phyloP scores from a whole-genome alignment of 1,140 invertebrate species.

The Ceratosolen solmsi region DNA sequence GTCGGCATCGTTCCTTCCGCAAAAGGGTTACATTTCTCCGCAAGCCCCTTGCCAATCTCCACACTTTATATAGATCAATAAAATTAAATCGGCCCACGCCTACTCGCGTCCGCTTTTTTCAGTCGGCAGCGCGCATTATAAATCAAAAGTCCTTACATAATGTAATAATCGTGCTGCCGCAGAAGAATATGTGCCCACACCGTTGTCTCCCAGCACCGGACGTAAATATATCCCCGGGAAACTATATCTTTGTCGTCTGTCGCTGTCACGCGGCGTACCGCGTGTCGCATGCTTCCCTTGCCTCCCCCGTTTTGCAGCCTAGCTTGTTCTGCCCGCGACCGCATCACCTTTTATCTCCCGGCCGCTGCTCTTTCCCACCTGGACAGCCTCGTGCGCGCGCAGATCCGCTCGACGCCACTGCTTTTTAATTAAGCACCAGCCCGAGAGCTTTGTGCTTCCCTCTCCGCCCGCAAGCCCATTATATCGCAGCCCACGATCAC shows the following conservation, averaged over 20 bases:
- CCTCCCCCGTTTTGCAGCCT: too few species aligned
- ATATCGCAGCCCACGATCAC: neutral
- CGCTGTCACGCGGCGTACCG: slow-evolving; percentile 41
- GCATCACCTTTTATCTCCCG: neutral
- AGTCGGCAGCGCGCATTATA: neutral
- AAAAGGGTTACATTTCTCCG: slow-evolving; percentile 18
- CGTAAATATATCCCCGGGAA: slow-evolving; percentile 47
- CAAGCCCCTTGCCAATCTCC: slow-evolving; percentile 24
- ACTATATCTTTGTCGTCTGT: slow-evolving; percentile 57
- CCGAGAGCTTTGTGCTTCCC: neutral
- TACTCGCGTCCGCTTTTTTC: neutral
- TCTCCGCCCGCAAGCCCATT: neutral
- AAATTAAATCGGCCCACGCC: slow-evolving; percentile 45
- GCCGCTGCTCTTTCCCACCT: neutral
- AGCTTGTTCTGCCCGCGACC: too few species aligned
- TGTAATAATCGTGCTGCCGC: slow-evolving; percentile 42
- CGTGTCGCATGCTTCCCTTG: slow-evolving; percentile 28
- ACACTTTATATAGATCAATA: slow-evolving; percentile 46
- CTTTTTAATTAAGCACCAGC: slow-evolving; percentile 3
- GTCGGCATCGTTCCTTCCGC: slow-evolving; percentile 8
- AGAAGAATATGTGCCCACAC: slow-evolving; percentile 39
- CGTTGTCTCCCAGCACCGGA: slow-evolving; percentile 17
- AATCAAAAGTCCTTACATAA: slow-evolving; percentile 47
- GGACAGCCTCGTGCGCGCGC: neutral
- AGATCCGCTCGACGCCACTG: neutral